These are phyloP conservation scores for Limenitis camilla DNA, from an alignment of 2,888 invertebrate species.

Conservation along the genomic window DNA sequence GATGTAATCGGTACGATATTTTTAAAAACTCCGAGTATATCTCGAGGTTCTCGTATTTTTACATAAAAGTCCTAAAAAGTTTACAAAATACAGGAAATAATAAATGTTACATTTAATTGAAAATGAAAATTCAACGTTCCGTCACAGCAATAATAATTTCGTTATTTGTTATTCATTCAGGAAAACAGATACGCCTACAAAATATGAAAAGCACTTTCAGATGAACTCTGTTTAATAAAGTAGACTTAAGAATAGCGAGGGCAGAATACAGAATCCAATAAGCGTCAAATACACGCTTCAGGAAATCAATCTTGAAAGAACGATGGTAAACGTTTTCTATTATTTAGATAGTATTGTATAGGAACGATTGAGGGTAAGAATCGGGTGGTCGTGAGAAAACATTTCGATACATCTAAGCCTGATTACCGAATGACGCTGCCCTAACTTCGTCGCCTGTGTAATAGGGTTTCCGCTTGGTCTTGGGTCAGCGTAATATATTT, in stretches of 20 bases:
- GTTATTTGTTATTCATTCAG: conserved; percentile 7
- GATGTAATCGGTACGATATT: too few species aligned
- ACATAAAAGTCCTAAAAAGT: too few species aligned
- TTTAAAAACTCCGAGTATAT: too few species aligned
- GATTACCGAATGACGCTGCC: conserved; percentile 38
- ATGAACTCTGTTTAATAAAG: conserved; percentile 22
- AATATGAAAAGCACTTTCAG: conserved; percentile 20
- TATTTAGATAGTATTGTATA: conserved; percentile 46
- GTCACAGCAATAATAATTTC: too few species aligned
- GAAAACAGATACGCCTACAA: conserved; percentile 4
- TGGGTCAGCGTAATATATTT: background rate
- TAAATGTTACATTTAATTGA: too few species aligned
- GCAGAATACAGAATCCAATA: conserved; percentile 49
- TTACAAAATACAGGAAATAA: too few species aligned
- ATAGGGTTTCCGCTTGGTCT: background rate
- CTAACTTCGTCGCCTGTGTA: conserved; percentile 10
- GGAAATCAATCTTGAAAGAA: conserved; percentile 58
- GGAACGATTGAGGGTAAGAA: conserved; percentile 22
- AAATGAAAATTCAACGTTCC: too few species aligned
- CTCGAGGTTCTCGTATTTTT: too few species aligned
- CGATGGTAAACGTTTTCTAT: conserved; percentile 58
- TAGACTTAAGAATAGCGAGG: conserved; percentile 28
- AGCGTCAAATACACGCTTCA: conserved; percentile 53
- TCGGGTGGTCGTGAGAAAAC: conserved; percentile 50
- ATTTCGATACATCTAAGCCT: conserved; percentile 46